A percentile compares a stretch with the other conserved stretches of the same genome.
Evolutionary conservation across 2,888 invertebrate genomes (phyloP).

Genomic region (Callosobruchus maculatus): DNA sequence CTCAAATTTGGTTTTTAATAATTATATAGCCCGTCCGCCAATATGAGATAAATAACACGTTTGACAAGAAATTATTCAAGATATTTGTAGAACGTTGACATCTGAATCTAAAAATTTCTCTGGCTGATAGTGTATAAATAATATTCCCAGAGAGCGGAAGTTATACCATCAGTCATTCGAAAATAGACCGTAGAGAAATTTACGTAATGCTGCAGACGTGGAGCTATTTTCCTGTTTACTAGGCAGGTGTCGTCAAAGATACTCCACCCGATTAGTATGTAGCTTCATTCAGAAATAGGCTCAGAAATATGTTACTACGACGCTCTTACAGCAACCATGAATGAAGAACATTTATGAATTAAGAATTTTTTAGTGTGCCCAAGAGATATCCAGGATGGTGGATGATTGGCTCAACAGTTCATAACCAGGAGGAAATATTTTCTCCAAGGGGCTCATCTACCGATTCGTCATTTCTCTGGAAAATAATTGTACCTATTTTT

Average conservation of each 20-base stretch:
- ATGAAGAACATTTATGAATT: neutral
- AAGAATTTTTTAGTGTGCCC: neutral
- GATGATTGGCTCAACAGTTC: too few species aligned
- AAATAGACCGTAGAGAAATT: constrained; percentile 20
- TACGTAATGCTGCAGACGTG: constrained; percentile 24
- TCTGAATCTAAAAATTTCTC: neutral
- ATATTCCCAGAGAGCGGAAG: constrained; percentile 2
- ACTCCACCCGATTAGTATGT: neutral
- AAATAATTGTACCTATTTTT: too few species aligned
- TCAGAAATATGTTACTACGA: neutral
- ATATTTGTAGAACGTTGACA: neutral
- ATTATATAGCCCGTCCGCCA: too few species aligned
- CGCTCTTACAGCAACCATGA: neutral
- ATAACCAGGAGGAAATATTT: too few species aligned
- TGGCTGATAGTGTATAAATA: neutral
- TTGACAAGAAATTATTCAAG: neutral
- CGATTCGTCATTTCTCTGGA: too few species aligned
- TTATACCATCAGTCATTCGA: constrained; percentile 21
- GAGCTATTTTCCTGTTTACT: constrained; percentile 13
- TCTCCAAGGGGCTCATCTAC: too few species aligned
- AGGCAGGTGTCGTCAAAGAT: neutral
- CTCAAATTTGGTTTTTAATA: too few species aligned
- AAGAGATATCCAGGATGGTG: too few species aligned
- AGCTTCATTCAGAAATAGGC: neutral
- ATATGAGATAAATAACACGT: too few species aligned